phyloP scores from a whole-genome alignment of 2,888 invertebrate genomes.

The Laothoe populi region DNA sequence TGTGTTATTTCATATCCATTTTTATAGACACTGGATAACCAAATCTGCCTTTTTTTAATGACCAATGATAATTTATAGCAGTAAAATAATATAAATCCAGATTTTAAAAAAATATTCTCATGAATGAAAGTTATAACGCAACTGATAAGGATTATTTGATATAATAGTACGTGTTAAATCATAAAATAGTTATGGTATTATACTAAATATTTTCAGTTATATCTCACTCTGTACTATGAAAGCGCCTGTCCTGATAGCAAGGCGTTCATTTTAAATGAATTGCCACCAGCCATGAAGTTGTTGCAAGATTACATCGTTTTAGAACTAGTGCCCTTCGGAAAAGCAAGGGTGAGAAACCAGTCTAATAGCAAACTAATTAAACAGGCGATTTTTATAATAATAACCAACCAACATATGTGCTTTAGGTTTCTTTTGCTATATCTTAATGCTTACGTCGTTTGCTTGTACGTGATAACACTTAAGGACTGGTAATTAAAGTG shows the following conservation, averaged over 20 bases:
- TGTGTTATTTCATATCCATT: no score
- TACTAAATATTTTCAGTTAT: constrained; percentile 53
- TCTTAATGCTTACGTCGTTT: neutral
- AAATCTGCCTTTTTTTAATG: no score
- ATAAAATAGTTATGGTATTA: neutral
- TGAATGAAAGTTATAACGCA: no score
- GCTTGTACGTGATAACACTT: neutral
- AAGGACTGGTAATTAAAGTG: neutral
- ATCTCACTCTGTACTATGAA: constrained; percentile 86
- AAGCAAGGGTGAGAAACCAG: constrained; percentile 79
- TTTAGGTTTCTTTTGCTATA: neutral
- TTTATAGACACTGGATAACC: no score
- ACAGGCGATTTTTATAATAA: neutral
- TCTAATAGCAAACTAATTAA: neutral
- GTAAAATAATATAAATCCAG: no score
- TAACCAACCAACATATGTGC: no score
- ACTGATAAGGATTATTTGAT: no score
- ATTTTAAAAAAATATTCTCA: no score
- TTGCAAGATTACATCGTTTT: constrained; percentile 79
- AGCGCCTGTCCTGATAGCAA: constrained; percentile 86
- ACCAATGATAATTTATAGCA: no score
- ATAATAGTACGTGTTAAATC: no score
- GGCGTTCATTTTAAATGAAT: constrained; percentile 80
- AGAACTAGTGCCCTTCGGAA: constrained; percentile 87
- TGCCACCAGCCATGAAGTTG: constrained; percentile 77